Percentiles rank a stretch among this genome's conserved stretches.
Conservation (phyloP, 2,113 vertebrate genomes). For the Junco hyemalis region DNA sequence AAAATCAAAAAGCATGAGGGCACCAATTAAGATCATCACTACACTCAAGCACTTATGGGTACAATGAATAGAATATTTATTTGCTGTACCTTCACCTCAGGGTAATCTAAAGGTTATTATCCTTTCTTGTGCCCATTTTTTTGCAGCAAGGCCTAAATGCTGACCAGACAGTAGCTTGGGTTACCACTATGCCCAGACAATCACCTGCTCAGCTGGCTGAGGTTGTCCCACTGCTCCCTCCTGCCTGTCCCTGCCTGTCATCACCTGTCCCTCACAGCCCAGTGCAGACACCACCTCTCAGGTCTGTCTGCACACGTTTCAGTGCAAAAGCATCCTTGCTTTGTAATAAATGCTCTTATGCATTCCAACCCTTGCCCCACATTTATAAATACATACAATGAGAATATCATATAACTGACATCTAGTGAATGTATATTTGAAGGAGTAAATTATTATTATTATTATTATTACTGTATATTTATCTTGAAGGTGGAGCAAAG, state of each 20-base stretch:
- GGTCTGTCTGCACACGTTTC: not conserved
- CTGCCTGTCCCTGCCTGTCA: not conserved
- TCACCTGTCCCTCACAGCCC: not conserved
- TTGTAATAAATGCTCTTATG: not conserved
- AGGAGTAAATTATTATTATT: not conserved
- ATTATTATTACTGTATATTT: not conserved
- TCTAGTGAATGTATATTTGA: not conserved
- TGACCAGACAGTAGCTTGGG: not conserved
- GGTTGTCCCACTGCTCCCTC: not conserved
- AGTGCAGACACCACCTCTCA: not conserved
- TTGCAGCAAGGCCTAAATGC: not conserved
- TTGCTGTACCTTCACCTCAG: not conserved
- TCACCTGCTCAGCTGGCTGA: not conserved
- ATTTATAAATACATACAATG: not conserved
- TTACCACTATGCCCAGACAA: not conserved
- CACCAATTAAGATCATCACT: not conserved
- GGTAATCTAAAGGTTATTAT: not conserved
- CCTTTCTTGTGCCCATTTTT: not conserved
- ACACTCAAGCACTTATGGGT: not conserved
- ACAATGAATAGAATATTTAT: not conserved
- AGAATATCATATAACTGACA: not conserved
- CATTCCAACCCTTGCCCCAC: not conserved
- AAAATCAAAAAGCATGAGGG: not conserved
- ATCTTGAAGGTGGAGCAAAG: not conserved
- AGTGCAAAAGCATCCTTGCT: not conserved